Evolutionary conservation across 2,113 vertebrate species (phyloP).

Genomic region (Barbus barbus): DNA sequence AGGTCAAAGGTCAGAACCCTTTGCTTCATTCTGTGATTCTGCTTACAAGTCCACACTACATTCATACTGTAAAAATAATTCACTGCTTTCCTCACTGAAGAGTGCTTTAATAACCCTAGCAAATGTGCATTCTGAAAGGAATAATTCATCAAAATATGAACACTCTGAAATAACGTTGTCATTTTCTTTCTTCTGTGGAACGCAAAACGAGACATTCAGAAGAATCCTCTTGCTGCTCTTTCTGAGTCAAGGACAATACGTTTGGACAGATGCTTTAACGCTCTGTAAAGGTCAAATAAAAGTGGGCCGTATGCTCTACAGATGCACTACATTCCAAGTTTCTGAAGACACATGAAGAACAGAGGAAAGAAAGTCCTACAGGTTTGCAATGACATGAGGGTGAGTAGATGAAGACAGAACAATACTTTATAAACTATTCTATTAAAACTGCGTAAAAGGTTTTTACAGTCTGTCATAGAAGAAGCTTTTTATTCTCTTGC

Average conservation of each 20-base stretch:
- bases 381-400: not conserved
- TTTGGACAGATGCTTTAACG: not conserved
- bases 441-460: not conserved
- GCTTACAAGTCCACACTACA: not conserved
- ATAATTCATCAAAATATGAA: not conserved
- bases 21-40: not conserved
- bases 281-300: not conserved
- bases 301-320: not conserved
- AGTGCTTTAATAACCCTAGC: not conserved
- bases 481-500: not conserved
- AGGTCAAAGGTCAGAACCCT: constrained; percentile 14
- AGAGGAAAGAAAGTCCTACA: not conserved
- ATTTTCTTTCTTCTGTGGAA: not conserved
- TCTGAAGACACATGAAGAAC: not conserved
- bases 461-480: not conserved
- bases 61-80: not conserved
- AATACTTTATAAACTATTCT: not conserved
- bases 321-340: not conserved
- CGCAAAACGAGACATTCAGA: not conserved
- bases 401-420: not conserved
- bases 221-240: not conserved
- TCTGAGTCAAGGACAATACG: not conserved
- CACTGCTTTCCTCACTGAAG: not conserved
- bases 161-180: not conserved
- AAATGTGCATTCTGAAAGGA: not conserved